Evolutionary conservation across 2,888 invertebrate species (phyloP).

Genomic region (Polia nebulosa): DNA sequence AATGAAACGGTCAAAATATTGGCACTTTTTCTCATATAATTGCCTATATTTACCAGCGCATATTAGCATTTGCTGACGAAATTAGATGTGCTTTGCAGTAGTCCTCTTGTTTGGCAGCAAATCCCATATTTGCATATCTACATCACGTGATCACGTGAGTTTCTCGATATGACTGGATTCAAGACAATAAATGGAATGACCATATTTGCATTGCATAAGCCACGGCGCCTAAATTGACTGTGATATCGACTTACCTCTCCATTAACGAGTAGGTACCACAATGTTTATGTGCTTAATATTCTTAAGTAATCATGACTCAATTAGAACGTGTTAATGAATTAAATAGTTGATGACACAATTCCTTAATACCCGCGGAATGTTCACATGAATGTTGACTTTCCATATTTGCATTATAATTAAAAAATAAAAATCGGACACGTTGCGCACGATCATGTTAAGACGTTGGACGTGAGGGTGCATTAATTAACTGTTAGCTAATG

Average conservation of each 20-base stretch:
- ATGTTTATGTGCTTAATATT: conserved; percentile 43
- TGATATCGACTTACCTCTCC: conserved; percentile 8
- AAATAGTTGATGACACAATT: conserved; percentile 74
- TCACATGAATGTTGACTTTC: conserved; percentile 68
- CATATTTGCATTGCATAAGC: conserved; percentile 30
- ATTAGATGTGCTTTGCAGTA: not conserved
- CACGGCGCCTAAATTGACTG: conserved; percentile 36
- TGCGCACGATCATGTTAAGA: conserved; percentile 78
- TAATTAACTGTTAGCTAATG: conserved; percentile 79
- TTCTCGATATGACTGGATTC: not conserved
- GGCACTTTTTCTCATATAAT: not conserved
- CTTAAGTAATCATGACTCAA: conserved; percentile 53
- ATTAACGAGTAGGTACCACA: conserved; percentile 35
- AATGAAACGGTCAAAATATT: not conserved
- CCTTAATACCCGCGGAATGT: conserved; percentile 73
- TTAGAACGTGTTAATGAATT: conserved; percentile 73
- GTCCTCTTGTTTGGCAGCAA: not conserved
- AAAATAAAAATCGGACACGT: conserved; percentile 80
- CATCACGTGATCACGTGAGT: conserved; percentile 2
- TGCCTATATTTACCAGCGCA: not conserved
- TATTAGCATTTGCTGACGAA: conserved; percentile 6
- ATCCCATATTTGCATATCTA: conserved; percentile 1
- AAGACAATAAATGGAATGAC: conserved; percentile 1
- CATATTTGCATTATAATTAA: conserved; percentile 81
- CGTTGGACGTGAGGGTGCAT: conserved; percentile 83